Base-by-base conservation (phyloP, 2,797 vertebrate genomes). In the Anas capensis region DNA sequence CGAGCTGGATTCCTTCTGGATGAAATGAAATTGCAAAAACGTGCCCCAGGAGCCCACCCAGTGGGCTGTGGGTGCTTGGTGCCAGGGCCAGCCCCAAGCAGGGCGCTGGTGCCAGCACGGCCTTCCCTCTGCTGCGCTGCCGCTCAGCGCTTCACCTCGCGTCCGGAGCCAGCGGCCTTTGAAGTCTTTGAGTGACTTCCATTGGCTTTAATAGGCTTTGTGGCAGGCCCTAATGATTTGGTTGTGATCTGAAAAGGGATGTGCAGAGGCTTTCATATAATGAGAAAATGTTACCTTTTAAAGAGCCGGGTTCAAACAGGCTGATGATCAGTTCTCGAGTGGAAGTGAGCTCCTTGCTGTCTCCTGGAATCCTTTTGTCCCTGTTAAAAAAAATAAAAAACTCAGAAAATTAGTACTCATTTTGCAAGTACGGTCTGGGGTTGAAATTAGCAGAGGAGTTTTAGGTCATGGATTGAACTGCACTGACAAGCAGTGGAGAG, bases 161-260 rank as follows among this genome's bases (percentile, higher is more conserved):
- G 71, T 40, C 83, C 88, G 81, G 19, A 93, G 88, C 90, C 86
- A 34, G 12, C 84, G 82, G 42, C 72, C 82, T 93, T 93, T 96
- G 92, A 95, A 96, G 94, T 93, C 73, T 93, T 90, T 86, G 84
- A 96, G 88, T 86, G 68, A 86, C 89, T 93, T 88, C 76, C 82
- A 76, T 89, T 93, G 93, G 83, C 90, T 95, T 95, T 92, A 96
- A 69, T 51, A 82, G 90, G 81, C 86, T 96, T 94, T 97, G 88
- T 94, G 93, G 79, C 91, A 85, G 88, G 88, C 84, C 94, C 86
- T 95, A 86, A 95, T 96, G 93, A 93, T 95, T 93, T 92, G 91
- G 88, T 86, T 92, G 93, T 89, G 94, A 96, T 96, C 73, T 92
- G 83, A 90, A 92, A 89, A 88, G 53, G 66, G 75, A 77, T 88